These are phyloP conservation scores for Hiodon tergisus DNA, from an alignment of 2,113 vertebrate species.

Conservation along the genomic window DNA sequence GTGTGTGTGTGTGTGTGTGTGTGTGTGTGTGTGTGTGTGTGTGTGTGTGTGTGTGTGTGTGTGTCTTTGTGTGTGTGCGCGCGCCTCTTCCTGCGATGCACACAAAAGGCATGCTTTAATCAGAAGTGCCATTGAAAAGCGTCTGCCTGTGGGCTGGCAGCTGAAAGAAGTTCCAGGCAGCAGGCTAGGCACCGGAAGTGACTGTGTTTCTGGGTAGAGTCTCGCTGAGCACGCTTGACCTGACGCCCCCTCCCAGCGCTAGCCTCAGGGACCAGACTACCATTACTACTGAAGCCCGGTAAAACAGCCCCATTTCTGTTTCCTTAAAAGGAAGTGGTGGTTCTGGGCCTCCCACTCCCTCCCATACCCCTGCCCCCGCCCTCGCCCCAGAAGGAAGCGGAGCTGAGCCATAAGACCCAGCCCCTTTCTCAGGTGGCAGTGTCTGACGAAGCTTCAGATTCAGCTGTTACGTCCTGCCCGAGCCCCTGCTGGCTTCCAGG, in stretches of 20 bases:
- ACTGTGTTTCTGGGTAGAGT: conserved; percentile 4
- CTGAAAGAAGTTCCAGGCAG: neutral
- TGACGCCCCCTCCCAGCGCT: neutral
- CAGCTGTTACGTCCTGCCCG: neutral
- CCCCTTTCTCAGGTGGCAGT: neutral
- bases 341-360: neutral
- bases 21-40: conserved; percentile 5
- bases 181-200: conserved; percentile 28
- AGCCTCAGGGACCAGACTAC: neutral
- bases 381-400: neutral
- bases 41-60: neutral
- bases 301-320: neutral
- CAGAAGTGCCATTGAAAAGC: neutral
- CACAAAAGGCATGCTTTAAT: neutral
- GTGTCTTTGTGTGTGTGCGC: too few species aligned
- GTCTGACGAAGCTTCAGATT: neutral
- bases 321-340: neutral
- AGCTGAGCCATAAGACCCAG: neutral
- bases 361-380: neutral
- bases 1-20: neutral
- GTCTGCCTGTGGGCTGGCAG: neutral
- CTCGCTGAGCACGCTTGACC: neutral
- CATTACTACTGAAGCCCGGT: neutral
- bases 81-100: neutral
- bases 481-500: neutral